Base-by-base conservation (phyloP, 2,797 vertebrate genomes). In the Anguilla anguilla region DNA sequence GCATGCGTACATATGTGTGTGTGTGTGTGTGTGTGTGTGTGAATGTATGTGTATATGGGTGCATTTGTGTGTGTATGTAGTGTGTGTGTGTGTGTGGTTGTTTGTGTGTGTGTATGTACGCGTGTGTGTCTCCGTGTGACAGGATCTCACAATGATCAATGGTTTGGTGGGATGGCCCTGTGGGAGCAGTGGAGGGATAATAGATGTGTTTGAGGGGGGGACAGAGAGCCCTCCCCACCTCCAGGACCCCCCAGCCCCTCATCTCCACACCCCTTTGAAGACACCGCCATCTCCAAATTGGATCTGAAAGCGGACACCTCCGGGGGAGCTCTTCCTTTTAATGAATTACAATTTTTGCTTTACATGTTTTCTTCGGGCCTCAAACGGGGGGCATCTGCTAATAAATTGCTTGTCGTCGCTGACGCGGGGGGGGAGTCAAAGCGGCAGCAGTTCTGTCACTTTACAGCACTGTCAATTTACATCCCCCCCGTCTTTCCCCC, bases 231-330 rank as follows among this genome's bases (percentile, higher is more conserved):
- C 77, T 59, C 61, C 53, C 25, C 67, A 53, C 46, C 61, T 86
- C 90, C 88, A 51, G 83, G 90, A 91, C 91, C 94, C 93, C 46
- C 92, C 92, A 92, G 93, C 92, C 93, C 90, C 35, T 90, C 93
- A 90, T 86, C 90, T 91, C 91, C 90, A 92, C 91, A 94, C 89
- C 91, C 90, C 89, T 94, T 92, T 93, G 90, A 94, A 94, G 94
- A 94, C 91, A 93, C 91, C 86, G 93, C 94, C 95, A 96, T 96
- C 92, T 94, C 93, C 91, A 96, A 95, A 96, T 96, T 96, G 95
- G 95, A 95, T 93, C 94, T 89, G 90, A 94, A 94, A 94, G 92
- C 90, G 90, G 88, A 92, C 91, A 87, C 93, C 94, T 93, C 94
- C 88, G 88, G 89, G 91, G 90, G 90, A 90, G 91, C 91, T 89